These are phyloP conservation scores for Coranthus polyacanthus DNA, from an alignment of 2,797 vertebrate species.

Conservation along the genomic window DNA sequence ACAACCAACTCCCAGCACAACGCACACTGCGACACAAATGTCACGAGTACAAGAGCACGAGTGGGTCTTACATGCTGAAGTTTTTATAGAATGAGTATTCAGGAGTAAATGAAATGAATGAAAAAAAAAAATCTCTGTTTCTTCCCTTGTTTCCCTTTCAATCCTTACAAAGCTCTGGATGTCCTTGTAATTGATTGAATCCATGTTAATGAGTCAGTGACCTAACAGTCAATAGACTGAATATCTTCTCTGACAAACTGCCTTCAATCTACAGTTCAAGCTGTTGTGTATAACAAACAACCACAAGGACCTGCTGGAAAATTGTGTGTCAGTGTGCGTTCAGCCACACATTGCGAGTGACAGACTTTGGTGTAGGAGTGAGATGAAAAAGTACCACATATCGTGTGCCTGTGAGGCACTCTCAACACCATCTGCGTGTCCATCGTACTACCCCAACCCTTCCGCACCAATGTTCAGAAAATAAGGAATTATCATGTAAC, in stretches of 20 bases:
- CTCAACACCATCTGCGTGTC: slow-evolving; percentile 81
- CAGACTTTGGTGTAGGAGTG: slow-evolving; percentile 82
- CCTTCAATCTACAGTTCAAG: slow-evolving; percentile 52
- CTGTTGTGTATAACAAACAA: slow-evolving; percentile 48
- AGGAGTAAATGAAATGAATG: too few relatives aligned
- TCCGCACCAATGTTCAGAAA: slow-evolving; percentile 24
- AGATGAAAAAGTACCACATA: slow-evolving; percentile 81
- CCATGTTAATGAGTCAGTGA: slow-evolving; percentile 42
- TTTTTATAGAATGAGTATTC: slow-evolving; percentile 30
- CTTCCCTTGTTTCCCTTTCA: slow-evolving; percentile 24
- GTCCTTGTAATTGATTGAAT: slow-evolving; percentile 51
- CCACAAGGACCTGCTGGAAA: slow-evolving; percentile 43
- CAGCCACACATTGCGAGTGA: slow-evolving; percentile 58
- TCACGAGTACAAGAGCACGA: too few relatives aligned
- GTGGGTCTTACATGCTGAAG: background rate
- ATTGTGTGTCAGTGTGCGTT: slow-evolving; percentile 40
- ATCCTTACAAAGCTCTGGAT: slow-evolving; percentile 19
- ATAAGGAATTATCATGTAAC: slow-evolving; percentile 14
- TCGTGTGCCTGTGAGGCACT: slow-evolving; percentile 80
- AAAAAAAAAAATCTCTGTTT: too few relatives aligned
- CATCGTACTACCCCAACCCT: slow-evolving; percentile 55
- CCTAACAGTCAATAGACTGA: slow-evolving; percentile 36
- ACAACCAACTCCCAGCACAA: too few relatives aligned
- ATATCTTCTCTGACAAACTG: slow-evolving; percentile 42
- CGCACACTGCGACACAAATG: too few relatives aligned